Evolutionary conservation across 2,797 vertebrate species (phyloP).

Genomic region (Florisuga fusca): DNA sequence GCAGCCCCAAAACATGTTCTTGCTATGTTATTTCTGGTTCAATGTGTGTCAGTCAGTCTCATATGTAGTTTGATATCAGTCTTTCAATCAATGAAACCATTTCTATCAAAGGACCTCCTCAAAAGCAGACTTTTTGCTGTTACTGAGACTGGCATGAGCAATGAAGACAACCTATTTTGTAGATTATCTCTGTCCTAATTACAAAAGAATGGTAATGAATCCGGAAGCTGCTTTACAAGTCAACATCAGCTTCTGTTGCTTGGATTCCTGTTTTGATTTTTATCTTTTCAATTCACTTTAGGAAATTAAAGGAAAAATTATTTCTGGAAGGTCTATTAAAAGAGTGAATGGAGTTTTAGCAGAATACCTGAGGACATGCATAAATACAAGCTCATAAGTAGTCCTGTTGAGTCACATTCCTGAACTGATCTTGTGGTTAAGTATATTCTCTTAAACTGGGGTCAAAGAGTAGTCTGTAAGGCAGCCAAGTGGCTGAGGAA

Average conservation of each 20-base stretch:
- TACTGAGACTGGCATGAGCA: background rate
- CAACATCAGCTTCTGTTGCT: background rate
- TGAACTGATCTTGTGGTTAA: background rate
- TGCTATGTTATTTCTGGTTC: constrained; percentile 7
- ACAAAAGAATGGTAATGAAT: constrained; percentile 24
- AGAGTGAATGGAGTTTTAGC: background rate
- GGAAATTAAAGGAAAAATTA: background rate
- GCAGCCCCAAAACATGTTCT: background rate
- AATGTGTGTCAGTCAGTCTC: background rate
- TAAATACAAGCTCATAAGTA: background rate
- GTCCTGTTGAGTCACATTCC: background rate
- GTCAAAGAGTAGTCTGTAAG: background rate
- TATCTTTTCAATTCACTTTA: background rate
- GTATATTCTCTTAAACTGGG: background rate
- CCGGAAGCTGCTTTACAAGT: background rate
- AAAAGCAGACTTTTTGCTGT: background rate
- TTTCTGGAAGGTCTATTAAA: background rate
- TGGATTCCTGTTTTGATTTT: background rate
- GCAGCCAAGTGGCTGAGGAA: background rate
- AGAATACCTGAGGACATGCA: background rate
- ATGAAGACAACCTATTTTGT: constrained; percentile 10
- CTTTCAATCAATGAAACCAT: constrained; percentile 28
- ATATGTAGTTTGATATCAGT: background rate
- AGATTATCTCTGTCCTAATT: constrained; percentile 21
- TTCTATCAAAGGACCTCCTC: constrained; percentile 5